Base-by-base conservation (phyloP, 2,888 invertebrate genomes). In the Liposcelis brunnea region DNA sequence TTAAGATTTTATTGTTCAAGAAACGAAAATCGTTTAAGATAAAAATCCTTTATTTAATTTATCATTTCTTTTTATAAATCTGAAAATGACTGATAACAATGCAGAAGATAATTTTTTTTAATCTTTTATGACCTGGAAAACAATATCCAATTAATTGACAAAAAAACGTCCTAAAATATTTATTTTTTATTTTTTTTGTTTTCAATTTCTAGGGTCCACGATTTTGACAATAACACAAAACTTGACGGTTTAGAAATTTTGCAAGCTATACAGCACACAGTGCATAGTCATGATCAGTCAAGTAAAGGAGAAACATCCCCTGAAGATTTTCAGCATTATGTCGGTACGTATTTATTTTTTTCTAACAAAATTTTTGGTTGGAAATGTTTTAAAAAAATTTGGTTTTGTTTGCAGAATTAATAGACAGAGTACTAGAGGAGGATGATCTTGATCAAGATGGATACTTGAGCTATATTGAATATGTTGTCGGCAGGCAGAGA, bases 181-280 rank as follows among this genome's bases (percentile, higher is more conserved):
- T 16, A 26, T 42, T 14, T 21, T 31, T 16, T 50, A n/a, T 40
- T 35, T 16, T 19, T 4, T 19, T 21, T 5, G 21, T n/a, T 42
- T n/a, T 16, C 18, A 19, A 15, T 4, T 53, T 52, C 12, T 49
- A 69, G 69, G 47, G 66, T 82, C 14, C 94, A 94, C 55, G 94
- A 94, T 60, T 80, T 79, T 51, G 90, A 93, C 59, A 83, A 81
- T 58, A 90, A 94, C 59, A 80, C 80, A 1, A 82, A 80, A 56
- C 65, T 94, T 48, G 93, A 94, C 60, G 93, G 93, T 0, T 64
- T 90, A 48, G 94, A 94, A 66, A 75, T 94, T 56, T 65, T 91
- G 44, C 73, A 83, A 64, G 86, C 87, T 1, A 74, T 87, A 49
- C 74, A 75, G 44, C 86, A 87, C 56, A 79, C 80, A 14, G 60